Base-by-base conservation (phyloP, 1,140 invertebrate species). In the Drosophila funebris region DNA sequence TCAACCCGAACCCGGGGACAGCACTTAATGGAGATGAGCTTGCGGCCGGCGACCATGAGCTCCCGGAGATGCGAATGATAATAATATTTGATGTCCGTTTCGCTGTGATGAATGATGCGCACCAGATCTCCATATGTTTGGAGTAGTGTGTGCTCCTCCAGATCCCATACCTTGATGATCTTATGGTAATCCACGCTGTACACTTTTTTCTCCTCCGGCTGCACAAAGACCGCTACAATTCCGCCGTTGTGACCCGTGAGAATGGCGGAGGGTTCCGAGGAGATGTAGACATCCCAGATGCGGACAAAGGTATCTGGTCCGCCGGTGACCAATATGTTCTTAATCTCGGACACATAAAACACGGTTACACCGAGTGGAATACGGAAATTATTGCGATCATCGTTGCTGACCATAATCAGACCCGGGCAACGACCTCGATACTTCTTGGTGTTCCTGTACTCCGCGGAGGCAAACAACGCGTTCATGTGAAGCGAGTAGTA, bases 221-320 rank as follows among this genome's bases (percentile, higher is more conserved):
- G 94, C 33, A 96, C 92, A 66, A 95, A 93, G 14, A 97, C 88
- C 18, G 93, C 93, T 16, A 94, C 93, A 71, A 97, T 94, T 18
- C 94, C 93, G 1, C 95, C 93, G 69, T 94, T 94, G 91, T 97
- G 96, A 7, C 96, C 96, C 13, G 92, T 91, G 4, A 96, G 92
- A 5, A 94, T 91, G 2, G 93, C 93, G 31, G 92, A 94, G 1
- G 95, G 93, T 76, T 94, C 94, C 18, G 91, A 90, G 1, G 95
- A 93, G 13, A 96, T 94, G 89, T 96, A 96, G 0, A 95, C 93
- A 89, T 96, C 96, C 96, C 96, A 97, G 14, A 96, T 84, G 8
- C 95, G 93, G 1, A 97, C 93, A 39, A 94, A 84, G 77, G 94
- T 95, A 89, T 97, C 96, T 0, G 94, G 93, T 39, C 96, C 95